Percentiles rank a stretch among this genome's conserved stretches.
phyloP scores from a whole-genome alignment of 2,797 vertebrate species.

The Pangasius sanitwongsei region DNA sequence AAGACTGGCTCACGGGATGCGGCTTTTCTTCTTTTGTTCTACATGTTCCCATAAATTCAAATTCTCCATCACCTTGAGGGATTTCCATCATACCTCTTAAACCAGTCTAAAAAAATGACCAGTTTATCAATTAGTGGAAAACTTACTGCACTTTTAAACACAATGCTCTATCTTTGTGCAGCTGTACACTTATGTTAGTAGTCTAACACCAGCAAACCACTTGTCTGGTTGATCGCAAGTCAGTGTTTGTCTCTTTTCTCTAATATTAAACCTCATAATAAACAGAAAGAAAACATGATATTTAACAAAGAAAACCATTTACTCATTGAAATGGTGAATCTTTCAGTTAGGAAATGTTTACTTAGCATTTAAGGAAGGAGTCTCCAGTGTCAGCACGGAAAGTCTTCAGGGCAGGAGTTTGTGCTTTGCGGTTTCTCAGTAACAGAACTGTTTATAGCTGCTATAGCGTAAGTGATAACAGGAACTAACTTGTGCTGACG shows the following conservation, averaged over 20 bases:
- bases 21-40: not conserved
- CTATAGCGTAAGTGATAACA: too few relatives aligned
- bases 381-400: not conserved
- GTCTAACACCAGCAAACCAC: too few relatives aligned
- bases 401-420: not conserved
- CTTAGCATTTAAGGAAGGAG: not conserved
- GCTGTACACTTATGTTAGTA: not conserved
- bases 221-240: not conserved
- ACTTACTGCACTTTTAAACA: not conserved
- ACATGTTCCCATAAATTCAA: not conserved
- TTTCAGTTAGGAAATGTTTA: not conserved
- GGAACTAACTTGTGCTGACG: not conserved
- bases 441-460: not conserved
- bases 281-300: too few relatives aligned
- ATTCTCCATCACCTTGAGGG: not conserved
- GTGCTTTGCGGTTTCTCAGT: not conserved
- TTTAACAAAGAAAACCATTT: not conserved
- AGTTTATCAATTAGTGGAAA: not conserved
- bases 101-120: not conserved
- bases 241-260: not conserved
- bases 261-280: not conserved
- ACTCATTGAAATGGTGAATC: not conserved
- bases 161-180: not conserved
- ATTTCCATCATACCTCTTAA: not conserved
- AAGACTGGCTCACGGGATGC: too few relatives aligned